These are phyloP conservation scores for Helicoverpa armigera DNA, from an alignment of 1,140 invertebrate genomes.

Conservation along the genomic window DNA sequence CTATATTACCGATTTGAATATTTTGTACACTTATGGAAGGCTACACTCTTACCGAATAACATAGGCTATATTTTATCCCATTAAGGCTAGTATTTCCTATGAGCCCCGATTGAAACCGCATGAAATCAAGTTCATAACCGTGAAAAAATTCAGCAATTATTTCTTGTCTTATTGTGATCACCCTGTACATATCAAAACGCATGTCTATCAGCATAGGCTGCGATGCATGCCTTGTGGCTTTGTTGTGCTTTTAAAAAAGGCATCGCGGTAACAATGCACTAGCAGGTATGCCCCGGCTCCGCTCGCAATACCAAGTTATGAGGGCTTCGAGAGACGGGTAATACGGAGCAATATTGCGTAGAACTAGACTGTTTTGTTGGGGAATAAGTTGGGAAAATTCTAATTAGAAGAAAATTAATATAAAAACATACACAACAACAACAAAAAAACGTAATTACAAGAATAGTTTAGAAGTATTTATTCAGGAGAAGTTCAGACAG, in stretches of 20 bases:
- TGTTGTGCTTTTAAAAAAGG: constrained; percentile 83
- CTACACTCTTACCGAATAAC: no score
- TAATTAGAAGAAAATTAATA: not conserved
- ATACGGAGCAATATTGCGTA: not conserved
- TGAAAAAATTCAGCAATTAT: no score
- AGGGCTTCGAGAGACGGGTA: constrained; percentile 47
- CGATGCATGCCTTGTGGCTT: constrained; percentile 80
- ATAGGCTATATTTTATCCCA: no score
- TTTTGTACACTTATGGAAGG: no score
- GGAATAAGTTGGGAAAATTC: not conserved
- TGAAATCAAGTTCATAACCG: no score
- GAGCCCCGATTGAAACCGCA: no score
- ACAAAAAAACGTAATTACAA: no score
- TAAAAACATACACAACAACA: no score
- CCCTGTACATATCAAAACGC: constrained; percentile 61
- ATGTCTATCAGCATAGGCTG: constrained; percentile 70
- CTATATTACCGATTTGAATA: no score
- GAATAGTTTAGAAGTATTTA: not conserved
- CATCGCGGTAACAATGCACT: constrained; percentile 74
- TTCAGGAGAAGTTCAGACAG: not conserved
- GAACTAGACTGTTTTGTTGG: not conserved
- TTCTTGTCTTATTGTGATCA: no score
- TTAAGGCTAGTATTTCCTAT: no score
- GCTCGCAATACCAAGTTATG: constrained; percentile 65
- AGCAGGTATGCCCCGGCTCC: constrained; percentile 75